Evolutionary conservation across 2,797 vertebrate species (phyloP).

Genomic region (Taenioides sp.): DNA sequence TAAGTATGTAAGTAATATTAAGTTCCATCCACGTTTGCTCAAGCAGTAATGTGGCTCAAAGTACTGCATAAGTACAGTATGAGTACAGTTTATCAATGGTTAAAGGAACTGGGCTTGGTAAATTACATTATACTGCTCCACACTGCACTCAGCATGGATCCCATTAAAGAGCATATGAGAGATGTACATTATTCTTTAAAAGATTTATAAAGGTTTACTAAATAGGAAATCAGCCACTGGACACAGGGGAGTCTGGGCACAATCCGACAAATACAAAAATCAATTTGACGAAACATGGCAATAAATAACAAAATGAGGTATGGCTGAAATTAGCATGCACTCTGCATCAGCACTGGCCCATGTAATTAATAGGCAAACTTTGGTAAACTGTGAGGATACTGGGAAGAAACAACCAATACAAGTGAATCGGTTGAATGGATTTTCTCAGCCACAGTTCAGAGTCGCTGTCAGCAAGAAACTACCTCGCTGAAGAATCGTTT

Average conservation of each 20-base stretch:
- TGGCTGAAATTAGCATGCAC: slow-evolving; percentile 31
- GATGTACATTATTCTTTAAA: slow-evolving; percentile 38
- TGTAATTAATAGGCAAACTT: slow-evolving; percentile 44
- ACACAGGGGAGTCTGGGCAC: slow-evolving; percentile 22
- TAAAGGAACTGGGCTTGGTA: slow-evolving; percentile 1
- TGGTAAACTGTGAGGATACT: slow-evolving; percentile 32
- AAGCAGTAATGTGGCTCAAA: too few relatives aligned
- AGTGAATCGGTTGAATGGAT: slow-evolving; percentile 40
- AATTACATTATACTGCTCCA: slow-evolving; percentile 33
- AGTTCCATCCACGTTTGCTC: too few relatives aligned
- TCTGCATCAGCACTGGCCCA: slow-evolving; percentile 22
- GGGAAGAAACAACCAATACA: slow-evolving; percentile 28
- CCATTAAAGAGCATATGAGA: slow-evolving; percentile 24
- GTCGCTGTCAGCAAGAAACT: slow-evolving; percentile 49
- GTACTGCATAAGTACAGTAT: too few relatives aligned
- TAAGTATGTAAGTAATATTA: too few relatives aligned
- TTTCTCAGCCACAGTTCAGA: slow-evolving; percentile 39
- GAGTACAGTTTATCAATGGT: neutral
- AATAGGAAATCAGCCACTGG: slow-evolving; percentile 26
- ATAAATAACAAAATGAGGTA: slow-evolving; percentile 37
- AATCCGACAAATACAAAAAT: slow-evolving; percentile 29
- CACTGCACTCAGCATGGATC: slow-evolving; percentile 14
- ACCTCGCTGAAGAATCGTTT: slow-evolving; percentile 39
- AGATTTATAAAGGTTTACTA: slow-evolving; percentile 23
- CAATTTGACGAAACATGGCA: slow-evolving; percentile 24